These are phyloP conservation scores for Drosophila austrosaltans DNA, from an alignment of 2,888 invertebrate genomes.

Conservation along the genomic window DNA sequence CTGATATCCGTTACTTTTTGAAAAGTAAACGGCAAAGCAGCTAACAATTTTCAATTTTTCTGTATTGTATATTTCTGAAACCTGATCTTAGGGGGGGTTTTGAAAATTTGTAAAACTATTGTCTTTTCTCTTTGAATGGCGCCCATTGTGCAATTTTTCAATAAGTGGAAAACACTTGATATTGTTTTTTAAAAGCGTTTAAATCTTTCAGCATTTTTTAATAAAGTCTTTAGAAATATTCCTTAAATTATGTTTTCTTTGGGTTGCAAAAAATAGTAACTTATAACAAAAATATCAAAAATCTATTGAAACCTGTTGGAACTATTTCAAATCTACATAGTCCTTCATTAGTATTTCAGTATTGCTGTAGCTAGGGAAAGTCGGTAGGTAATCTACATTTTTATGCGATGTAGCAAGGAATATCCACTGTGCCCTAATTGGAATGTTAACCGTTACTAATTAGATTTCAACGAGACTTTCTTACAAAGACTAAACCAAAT, in stretches of 20 bases:
- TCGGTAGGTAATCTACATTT: no score
- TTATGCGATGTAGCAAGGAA: no score
- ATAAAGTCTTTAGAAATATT: constrained; percentile 4
- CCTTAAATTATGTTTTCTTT: neutral
- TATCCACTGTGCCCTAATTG: no score
- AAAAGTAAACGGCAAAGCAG: constrained; percentile 4
- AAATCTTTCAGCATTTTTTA: constrained; percentile 1
- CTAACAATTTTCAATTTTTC: neutral
- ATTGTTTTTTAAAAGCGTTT: neutral
- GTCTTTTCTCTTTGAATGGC: neutral
- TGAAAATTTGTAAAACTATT: neutral
- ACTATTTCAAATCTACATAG: no score
- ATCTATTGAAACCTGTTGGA: no score
- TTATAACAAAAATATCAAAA: no score
- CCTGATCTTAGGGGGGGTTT: neutral
- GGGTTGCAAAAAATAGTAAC: no score
- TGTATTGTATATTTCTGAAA: neutral
- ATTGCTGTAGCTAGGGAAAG: no score
- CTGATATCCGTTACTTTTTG: neutral
- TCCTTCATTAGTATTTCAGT: no score
- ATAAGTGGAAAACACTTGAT: neutral
- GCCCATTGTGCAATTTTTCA: constrained; percentile 2
- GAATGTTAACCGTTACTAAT: no score
- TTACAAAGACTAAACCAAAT: no score
- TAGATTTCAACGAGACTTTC: no score